phyloP scores from a whole-genome alignment of 2,888 invertebrate genomes.

The Atrina japonica region DNA sequence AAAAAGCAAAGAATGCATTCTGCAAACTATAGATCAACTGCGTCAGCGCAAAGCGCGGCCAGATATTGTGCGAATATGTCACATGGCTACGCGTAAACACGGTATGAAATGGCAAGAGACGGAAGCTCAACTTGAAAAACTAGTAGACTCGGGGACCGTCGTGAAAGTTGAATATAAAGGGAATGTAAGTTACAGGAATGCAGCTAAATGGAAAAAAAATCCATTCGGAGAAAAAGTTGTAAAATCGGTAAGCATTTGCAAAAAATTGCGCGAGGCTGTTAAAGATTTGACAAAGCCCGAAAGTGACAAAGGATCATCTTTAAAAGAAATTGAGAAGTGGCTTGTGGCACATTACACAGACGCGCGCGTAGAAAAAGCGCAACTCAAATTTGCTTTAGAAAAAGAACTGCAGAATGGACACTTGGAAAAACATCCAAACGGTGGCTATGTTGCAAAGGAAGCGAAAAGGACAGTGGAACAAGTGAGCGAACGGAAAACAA shows the following conservation, averaged over 20 bases:
- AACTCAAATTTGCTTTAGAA: constrained; percentile 85
- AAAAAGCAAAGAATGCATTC: constrained; percentile 86
- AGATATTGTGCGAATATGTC: constrained; percentile 90
- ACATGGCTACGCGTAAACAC: constrained; percentile 89
- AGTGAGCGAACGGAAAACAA: constrained; percentile 84
- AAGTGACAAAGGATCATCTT: constrained; percentile 55
- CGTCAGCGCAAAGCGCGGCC: constrained; percentile 92
- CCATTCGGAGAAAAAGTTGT: constrained; percentile 76
- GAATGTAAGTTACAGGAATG: constrained; percentile 91
- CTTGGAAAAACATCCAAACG: constrained; percentile 83
- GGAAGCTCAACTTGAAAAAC: constrained; percentile 86
- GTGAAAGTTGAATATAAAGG: constrained; percentile 93
- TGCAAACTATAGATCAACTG: constrained; percentile 92
- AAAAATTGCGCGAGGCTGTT: constrained; percentile 63
- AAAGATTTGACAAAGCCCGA: constrained; percentile 49
- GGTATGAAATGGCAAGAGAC: constrained; percentile 85
- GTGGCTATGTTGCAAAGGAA: constrained; percentile 78
- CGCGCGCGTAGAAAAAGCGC: constrained; percentile 63
- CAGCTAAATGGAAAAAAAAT: constrained; percentile 84
- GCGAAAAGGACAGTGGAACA: constrained; percentile 13
- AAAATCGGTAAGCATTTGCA: constrained; percentile 64
- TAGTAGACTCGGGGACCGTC: constrained; percentile 88
- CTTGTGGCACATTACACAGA: constrained; percentile 65
- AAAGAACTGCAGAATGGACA: constrained; percentile 87
- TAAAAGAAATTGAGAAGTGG: constrained; percentile 73